Evolutionary conservation across 2,888 invertebrate species (phyloP), one percentile per base, ranked within the genome.

Genomic region (Trissoscelio sp.): DNA sequence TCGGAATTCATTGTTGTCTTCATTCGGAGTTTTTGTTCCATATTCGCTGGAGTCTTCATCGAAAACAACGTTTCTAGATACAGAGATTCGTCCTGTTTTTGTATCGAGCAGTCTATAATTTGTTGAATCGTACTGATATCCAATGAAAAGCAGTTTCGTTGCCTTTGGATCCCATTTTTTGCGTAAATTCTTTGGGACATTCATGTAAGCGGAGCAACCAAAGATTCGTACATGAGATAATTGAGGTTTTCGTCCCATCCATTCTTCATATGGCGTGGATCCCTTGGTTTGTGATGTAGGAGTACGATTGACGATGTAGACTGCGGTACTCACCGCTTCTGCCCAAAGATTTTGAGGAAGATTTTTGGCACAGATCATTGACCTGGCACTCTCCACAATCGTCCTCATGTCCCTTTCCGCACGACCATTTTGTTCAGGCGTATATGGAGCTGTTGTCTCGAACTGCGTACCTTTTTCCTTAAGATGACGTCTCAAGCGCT

Each of bases 131-230:
- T 12, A 60, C 7, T 78, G 72, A 34, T 86, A 85, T 0, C 84
- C 85, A 2, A 85, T 79, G 16, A 87, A 24, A 3, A 83, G 28
- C 39, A 82, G 31, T 31, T 84, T 84, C 34, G 77, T 64, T 1
- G 82, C 51, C 48, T 84, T 84, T 0, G 74, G 24, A 37, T 86
- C 86, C 0, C 84, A 62, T 24, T 85, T 86, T 12, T 18, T 79
- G 9, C n/a, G n/a, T 78, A 44, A 3, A 70, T 44, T 42, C 69
- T 42, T 14, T 2, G 42, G 42, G 14, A 42, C 12, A 42, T 42
- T n/a, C 12, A 42, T 14, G 12, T n/a, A 42, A 14, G 42, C 42
- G 12, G 9, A 2, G 1, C 2, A 12, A 3, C 62, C 62, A 46
- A 62, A 60, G 42, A 22, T 12, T 18, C 20, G n/a, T 2, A 60